Evolutionary conservation across 2,888 invertebrate genomes (phyloP).

Genomic region (Cheilosia vulpina): DNA sequence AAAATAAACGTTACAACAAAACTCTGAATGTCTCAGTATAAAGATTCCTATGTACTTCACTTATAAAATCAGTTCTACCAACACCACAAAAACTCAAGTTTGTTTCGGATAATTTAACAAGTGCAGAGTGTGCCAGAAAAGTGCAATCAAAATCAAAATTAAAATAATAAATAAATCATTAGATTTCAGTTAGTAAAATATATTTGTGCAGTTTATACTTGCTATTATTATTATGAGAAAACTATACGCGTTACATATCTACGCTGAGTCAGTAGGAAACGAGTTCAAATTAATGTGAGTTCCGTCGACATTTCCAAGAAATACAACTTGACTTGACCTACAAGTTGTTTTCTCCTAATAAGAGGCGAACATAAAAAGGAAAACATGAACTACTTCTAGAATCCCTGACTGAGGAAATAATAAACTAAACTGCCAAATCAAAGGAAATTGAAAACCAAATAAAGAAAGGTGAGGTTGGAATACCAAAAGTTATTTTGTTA

Average conservation of each 20-base stretch:
- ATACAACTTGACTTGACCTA: slow-evolving; percentile 53
- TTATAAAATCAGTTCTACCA: slow-evolving; percentile 45
- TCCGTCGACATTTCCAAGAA: slow-evolving; percentile 50
- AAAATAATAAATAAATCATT: slow-evolving; percentile 14
- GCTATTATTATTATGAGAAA: slow-evolving; percentile 33
- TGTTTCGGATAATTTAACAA: slow-evolving; percentile 56
- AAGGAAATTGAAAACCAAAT: slow-evolving; percentile 61
- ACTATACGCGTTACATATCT: neutral
- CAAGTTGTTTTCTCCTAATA: slow-evolving; percentile 49
- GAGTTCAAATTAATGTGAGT: slow-evolving; percentile 25
- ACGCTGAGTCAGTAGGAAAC: slow-evolving; percentile 5
- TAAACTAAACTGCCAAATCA: slow-evolving; percentile 61
- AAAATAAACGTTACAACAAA: no score
- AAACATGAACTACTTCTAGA: slow-evolving; percentile 51
- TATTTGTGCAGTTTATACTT: neutral
- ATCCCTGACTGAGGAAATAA: slow-evolving; percentile 30
- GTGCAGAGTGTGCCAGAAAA: slow-evolving; percentile 25
- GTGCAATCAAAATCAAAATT: slow-evolving; percentile 34
- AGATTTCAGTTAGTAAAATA: slow-evolving; percentile 20
- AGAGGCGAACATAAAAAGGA: slow-evolving; percentile 6
- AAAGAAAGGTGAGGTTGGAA: slow-evolving; percentile 68
- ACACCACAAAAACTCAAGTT: slow-evolving; percentile 20
- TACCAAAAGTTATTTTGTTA: slow-evolving; percentile 52
- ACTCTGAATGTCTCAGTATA: no score
- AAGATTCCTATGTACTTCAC: slow-evolving; percentile 20